Base-by-base conservation (phyloP, 2,113 vertebrate species). In the Neolamprologus toae region DNA sequence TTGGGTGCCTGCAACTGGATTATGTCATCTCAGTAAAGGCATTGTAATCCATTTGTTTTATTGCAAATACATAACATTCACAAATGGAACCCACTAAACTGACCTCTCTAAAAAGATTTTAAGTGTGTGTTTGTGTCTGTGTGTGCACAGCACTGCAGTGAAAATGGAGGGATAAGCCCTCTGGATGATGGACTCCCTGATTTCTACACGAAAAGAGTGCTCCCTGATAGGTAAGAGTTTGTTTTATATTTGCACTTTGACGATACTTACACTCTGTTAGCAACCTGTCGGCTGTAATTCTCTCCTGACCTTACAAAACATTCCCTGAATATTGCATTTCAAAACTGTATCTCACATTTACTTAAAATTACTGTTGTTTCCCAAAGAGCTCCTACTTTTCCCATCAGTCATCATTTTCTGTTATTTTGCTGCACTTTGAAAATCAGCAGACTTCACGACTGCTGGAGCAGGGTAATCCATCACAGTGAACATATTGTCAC, bases 151-250 rank as follows among this genome's bases (percentile, higher is more conserved):
- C 91, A 94, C 59, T 96, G 96, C 80, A 97, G 96, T 89, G 97
- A 97, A 94, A 97, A 98, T 4, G 97, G 97, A 84, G 96, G 93
- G 63, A 96, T 96, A 86, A 96, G 97, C 59, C 95, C 96, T 19
- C 92, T 98, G 23, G 97, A 98, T 57, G 97, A 98, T 78, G 97
- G 97, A 59, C 94, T 98, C 16, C 97, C 97, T 81, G 97, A 98
- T 90, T 98, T 98, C 92, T 98, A 97, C 84, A 96, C 96, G 73
- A 97, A 97, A 84, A 95, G 96, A 90, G 97, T 98, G 37, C 96
- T 98, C 86, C 96, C 96, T 23, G 97, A 98, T 89, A 97, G 97
- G 97, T 95, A 88, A 93, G 81, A 82, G 26, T 57, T 40, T 53
- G 5, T 14, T 79, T 80, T 59, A 26, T 31, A 7, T 66, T 76